Conservation (phyloP, 2,113 vertebrate genomes). For the Struthidea cinerea region DNA sequence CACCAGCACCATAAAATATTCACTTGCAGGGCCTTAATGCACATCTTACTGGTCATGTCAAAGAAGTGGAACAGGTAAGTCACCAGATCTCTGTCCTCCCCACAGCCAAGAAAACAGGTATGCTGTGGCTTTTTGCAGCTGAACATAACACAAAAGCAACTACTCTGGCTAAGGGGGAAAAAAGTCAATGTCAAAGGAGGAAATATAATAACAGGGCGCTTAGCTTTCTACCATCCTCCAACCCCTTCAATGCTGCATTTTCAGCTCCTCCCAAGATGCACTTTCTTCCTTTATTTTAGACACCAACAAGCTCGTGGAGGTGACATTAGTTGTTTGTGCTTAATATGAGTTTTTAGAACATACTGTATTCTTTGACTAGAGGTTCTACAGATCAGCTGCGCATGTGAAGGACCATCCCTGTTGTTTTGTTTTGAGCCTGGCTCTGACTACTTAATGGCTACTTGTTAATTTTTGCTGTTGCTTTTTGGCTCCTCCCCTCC, state of each 20-base stretch:
- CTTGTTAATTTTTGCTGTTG: background rate
- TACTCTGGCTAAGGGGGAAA: rapidly evolving
- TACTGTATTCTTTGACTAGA: background rate
- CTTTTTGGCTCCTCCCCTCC: background rate
- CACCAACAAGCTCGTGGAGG: background rate
- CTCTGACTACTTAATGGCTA: background rate
- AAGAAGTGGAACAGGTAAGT: background rate
- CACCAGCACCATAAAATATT: background rate
- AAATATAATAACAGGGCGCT: background rate
- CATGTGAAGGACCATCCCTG: background rate
- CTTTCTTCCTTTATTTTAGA: background rate
- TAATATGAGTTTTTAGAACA: background rate
- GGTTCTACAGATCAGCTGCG: background rate
- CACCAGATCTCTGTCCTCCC: background rate
- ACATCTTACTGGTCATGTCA: background rate
- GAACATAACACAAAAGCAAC: background rate
- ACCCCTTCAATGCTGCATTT: background rate
- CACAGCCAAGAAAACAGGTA: background rate
- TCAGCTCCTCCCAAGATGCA: background rate
- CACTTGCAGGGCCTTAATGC: background rate
- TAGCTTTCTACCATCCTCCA: background rate
- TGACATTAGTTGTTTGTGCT: background rate
- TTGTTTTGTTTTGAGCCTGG: background rate
- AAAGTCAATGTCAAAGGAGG: background rate
- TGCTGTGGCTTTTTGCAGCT: background rate